phyloP scores from a whole-genome alignment of 92 coral and sea anemone genomes.

The Zoanthus sansibaricus region DNA sequence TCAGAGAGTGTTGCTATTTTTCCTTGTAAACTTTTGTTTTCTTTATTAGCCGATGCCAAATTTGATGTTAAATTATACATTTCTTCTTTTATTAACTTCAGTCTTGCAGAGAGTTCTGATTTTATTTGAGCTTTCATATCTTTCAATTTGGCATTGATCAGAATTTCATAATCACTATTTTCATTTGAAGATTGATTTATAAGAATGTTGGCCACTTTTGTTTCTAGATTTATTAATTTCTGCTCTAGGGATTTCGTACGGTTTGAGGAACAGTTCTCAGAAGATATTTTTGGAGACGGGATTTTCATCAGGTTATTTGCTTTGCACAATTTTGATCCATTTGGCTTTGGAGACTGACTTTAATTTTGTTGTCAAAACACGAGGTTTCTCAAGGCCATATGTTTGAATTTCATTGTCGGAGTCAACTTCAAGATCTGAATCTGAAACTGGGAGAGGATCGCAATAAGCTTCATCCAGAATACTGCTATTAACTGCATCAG shows the following conservation, averaged over 20 bases:
- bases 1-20: too few relatives aligned
- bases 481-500: not conserved
- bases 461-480: not conserved
- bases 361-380: not conserved
- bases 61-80: not conserved
- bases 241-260: constrained; percentile 2
- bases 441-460: not conserved
- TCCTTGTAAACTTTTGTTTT: not conserved
- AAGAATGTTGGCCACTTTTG: constrained; percentile 6
- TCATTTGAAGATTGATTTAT: constrained; percentile 6
- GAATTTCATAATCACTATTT: not conserved
- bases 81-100: not conserved
- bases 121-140: not conserved
- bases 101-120: not conserved
- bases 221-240: not conserved
- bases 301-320: not conserved
- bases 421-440: constrained; percentile 9
- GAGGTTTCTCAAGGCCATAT: not conserved
- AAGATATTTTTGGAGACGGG: constrained; percentile 10
- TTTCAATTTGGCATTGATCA: constrained; percentile 1
- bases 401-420: not conserved
- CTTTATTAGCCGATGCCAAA: not conserved
- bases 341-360: constrained; percentile 20
- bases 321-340: constrained; percentile 4
- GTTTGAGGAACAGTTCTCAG: not conserved